These are phyloP conservation scores for Phaethornis superciliosus DNA, from an alignment of 2,113 vertebrate species.

Conservation along the genomic window DNA sequence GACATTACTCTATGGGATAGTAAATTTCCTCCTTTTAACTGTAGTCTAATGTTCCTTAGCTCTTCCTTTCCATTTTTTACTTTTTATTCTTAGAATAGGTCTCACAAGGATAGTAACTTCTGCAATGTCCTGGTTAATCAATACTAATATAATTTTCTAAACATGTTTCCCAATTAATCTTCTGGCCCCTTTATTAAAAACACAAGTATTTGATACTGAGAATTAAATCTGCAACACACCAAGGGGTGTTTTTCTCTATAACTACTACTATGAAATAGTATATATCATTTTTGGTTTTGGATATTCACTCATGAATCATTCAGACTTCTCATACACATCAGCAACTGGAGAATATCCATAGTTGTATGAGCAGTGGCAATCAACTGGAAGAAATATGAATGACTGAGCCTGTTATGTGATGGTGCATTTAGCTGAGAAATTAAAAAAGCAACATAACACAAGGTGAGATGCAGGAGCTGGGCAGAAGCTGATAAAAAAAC, in stretches of 20 bases:
- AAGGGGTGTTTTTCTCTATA: not conserved
- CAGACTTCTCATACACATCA: not conserved
- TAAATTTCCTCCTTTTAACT: not conserved
- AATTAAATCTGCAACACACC: not conserved
- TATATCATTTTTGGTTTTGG: not conserved
- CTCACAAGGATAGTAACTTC: not conserved
- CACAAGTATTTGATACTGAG: not conserved
- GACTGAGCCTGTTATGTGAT: not conserved
- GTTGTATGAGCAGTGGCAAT: not conserved
- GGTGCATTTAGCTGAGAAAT: not conserved
- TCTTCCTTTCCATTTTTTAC: not conserved
- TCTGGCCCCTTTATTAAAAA: not conserved
- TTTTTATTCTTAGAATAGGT: not conserved
- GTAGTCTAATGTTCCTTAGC: not conserved
- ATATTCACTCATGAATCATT: not conserved
- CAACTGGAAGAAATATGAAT: not conserved
- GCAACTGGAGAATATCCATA: not conserved
- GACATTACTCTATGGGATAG: not conserved
- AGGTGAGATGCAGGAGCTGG: not conserved
- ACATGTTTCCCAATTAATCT: not conserved
- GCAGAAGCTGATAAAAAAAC: not conserved
- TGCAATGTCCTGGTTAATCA: not conserved
- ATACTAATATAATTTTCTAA: not conserved
- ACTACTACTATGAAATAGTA: not conserved
- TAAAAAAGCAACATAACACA: not conserved